Base-by-base conservation (phyloP, 2,797 vertebrate genomes). In the Etheostoma nigrum region DNA sequence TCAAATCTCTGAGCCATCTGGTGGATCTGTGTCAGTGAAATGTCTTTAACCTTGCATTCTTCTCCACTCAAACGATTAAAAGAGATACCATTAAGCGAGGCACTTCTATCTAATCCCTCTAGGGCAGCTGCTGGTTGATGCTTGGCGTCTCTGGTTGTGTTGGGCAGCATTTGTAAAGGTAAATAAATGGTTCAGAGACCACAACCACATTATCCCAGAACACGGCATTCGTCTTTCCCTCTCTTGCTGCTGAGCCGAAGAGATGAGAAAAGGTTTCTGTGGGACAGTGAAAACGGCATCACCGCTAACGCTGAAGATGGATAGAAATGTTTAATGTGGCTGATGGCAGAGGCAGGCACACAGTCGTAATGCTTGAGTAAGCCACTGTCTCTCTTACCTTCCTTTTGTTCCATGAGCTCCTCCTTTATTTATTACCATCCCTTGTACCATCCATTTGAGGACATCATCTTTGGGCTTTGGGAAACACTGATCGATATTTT, bases 291-390 rank as follows among this genome's bases (percentile, higher is more conserved):
- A 81, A 78, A 62, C 25, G 6, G 58, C 72, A 66, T 25, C 40
- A 30, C 67, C 18, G 73, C 64, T 80, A 67, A 79, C 79, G 66
- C 76, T 63, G 65, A 66, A 61, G 54, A 66, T 78, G 51, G 19
- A 66, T 57, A 49, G 71, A 80, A 79, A 75, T 73, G 64, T 81
- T 90, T 80, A 33, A 70, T 82, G 82, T 72, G 84, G 75, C 88
- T 91, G 83, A 88, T 85, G 86, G 89, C 73, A 71, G 75, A 74
- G 62, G 59, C 79, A 76, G 76, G 48, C 68, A 23, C 63, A 61
- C 57, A 69, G 75, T 85, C 73, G 62, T 79, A 79, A 83, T 83
- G 78, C 85, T 33, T 73, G 73, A 76, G 68, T 67, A 48, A 72
- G 77, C 57, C 66, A 73, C 62, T 42, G 57, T 53, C 54, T 48